These are phyloP conservation scores for Cotesia vestalis DNA, from an alignment of 1,140 invertebrate species.

Conservation along the genomic window DNA sequence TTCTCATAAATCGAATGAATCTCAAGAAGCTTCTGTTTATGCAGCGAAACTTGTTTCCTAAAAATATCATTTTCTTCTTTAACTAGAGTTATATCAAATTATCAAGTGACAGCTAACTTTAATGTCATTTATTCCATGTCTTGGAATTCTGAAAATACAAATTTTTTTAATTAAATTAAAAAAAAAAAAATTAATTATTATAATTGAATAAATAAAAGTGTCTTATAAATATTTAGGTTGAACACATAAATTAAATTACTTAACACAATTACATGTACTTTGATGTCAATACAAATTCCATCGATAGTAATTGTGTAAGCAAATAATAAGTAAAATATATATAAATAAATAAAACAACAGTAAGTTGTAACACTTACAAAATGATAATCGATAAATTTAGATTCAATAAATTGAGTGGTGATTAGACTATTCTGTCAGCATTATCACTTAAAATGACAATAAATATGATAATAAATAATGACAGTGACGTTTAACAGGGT, in stretches of 20 bases:
- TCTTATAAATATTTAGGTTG: too few relatives aligned
- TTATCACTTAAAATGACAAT: conserved; percentile 26
- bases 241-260: too few relatives aligned
- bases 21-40: conserved; percentile 71
- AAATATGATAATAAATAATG: conserved; percentile 22
- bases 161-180: too few relatives aligned
- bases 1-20: conserved; percentile 70
- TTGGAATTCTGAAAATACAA: too few relatives aligned
- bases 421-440: conserved; percentile 23
- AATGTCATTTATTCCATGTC: too few relatives aligned
- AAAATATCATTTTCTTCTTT: conserved; percentile 71
- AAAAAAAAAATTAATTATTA: too few relatives aligned
- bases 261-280: not conserved
- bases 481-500: conserved; percentile 40
- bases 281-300: not conserved
- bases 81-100: conserved; percentile 65
- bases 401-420: not conserved
- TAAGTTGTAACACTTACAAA: conserved; percentile 4
- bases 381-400: not conserved
- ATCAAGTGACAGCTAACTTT: too few relatives aligned
- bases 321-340: not conserved
- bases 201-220: too few relatives aligned
- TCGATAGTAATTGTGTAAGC: not conserved
- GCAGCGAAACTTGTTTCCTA: conserved; percentile 60
- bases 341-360: not conserved